Conservation (phyloP, 1,140 invertebrate species). For the Mesaphorura yosii region DNA sequence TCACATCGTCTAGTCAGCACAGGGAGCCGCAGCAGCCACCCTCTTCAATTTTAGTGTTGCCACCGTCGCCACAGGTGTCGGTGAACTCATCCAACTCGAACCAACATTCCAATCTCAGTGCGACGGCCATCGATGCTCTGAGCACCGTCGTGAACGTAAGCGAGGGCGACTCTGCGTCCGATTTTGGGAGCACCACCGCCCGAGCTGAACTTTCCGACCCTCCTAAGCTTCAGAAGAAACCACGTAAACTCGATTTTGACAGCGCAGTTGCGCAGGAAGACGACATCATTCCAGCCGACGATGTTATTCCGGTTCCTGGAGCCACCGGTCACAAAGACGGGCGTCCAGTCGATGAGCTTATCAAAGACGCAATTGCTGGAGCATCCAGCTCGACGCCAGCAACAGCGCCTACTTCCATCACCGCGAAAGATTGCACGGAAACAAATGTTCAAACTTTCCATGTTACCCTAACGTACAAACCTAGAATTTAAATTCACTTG, state of each 20-base stretch:
- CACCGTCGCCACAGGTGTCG: background rate
- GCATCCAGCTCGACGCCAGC: background rate
- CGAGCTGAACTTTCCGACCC: background rate
- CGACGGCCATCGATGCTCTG: too few species aligned
- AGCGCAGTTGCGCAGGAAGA: too few species aligned
- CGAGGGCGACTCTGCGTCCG: too few species aligned
- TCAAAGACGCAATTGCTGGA: background rate
- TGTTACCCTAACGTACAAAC: conserved; percentile 53
- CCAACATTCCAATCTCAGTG: too few species aligned
- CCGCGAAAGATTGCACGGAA: conserved; percentile 44
- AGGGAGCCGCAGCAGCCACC: background rate
- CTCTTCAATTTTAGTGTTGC: background rate
- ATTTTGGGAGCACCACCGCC: background rate
- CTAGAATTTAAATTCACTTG: conserved; percentile 42
- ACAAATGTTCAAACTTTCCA: conserved; percentile 50
- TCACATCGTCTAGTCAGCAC: background rate
- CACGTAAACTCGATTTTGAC: too few species aligned
- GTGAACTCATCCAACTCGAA: too few species aligned
- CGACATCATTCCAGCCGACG: too few species aligned
- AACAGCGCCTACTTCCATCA: conserved; percentile 18
- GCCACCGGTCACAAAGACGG: too few species aligned
- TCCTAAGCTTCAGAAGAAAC: too few species aligned
- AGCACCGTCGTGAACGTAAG: too few species aligned
- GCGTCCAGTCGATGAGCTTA: too few species aligned
- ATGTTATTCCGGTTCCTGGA: too few species aligned